A percentile compares a stretch with the other conserved stretches of the same genome.
phyloP scores from a whole-genome alignment of 2,113 vertebrate genomes.

The Ornithorhynchus anatinus region DNA sequence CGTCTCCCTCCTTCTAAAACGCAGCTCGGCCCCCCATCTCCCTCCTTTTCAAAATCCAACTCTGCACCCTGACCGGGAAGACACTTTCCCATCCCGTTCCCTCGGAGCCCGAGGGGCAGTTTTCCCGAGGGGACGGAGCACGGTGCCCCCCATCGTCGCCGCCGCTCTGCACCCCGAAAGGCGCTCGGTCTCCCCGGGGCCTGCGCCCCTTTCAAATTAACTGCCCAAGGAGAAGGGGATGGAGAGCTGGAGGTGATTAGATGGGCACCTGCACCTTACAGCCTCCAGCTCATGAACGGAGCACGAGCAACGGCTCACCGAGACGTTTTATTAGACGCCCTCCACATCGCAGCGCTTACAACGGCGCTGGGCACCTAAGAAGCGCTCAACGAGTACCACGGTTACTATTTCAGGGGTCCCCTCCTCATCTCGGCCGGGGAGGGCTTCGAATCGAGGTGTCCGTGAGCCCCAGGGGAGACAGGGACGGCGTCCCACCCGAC shows the following conservation, averaged over 20 bases:
- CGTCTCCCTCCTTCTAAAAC: too few species aligned
- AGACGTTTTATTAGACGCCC: not conserved
- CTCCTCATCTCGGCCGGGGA: not conserved
- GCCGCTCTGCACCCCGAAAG: not conserved
- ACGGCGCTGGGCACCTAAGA: not conserved
- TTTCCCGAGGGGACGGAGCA: too few species aligned
- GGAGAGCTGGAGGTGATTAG: constrained; percentile 11
- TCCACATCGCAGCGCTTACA: not conserved
- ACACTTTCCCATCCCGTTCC: too few species aligned
- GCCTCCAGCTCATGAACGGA: not conserved
- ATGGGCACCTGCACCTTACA: constrained; percentile 2
- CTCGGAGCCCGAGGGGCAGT: too few species aligned
- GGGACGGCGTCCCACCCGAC: constrained; percentile 53
- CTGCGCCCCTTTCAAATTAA: not conserved
- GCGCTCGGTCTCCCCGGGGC: not conserved
- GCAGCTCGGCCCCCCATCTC: accelerated
- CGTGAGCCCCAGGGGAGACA: constrained; percentile 23
- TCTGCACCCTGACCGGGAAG: too few species aligned
- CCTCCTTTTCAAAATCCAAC: too few species aligned
- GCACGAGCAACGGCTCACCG: constrained; percentile 15
- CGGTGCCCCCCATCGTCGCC: too few species aligned
- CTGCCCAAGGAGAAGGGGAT: not conserved
- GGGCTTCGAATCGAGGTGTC: too few species aligned
- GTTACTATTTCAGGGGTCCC: constrained; percentile 18
- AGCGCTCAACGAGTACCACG: constrained; percentile 24